Conservation (phyloP, 2,888 invertebrate genomes). For the Drosophila mettleri region DNA sequence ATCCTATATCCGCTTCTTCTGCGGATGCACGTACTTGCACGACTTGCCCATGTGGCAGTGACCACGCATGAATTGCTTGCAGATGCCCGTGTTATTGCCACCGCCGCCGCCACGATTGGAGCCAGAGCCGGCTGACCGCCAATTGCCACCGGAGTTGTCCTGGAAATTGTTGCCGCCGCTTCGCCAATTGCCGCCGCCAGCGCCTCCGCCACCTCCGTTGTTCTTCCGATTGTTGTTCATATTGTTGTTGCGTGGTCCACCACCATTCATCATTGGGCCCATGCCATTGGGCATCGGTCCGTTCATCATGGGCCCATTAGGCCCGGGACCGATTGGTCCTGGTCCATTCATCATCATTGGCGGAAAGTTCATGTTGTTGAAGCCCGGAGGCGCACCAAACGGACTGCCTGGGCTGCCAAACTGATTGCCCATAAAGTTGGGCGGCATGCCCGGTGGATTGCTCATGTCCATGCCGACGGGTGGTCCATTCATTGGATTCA, state of each 20-base stretch:
- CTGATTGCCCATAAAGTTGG: constrained; percentile 63
- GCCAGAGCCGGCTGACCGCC: constrained; percentile 86
- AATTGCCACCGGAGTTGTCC: constrained; percentile 84
- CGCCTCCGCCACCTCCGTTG: constrained; percentile 27
- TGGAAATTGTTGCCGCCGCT: constrained; percentile 83
- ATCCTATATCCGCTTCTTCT: constrained; percentile 83
- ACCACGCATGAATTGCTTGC: constrained; percentile 92
- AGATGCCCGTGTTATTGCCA: constrained; percentile 86
- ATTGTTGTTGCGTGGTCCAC: constrained; percentile 76
- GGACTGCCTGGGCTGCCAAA: constrained; percentile 64
- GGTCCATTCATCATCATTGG: constrained; percentile 73
- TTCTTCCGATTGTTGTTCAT: constrained; percentile 68
- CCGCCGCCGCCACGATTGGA: constrained; percentile 79
- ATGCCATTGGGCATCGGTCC: constrained; percentile 68
- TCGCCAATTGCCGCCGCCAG: constrained; percentile 81
- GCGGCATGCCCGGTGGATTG: constrained; percentile 40
- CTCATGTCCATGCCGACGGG: constrained; percentile 53
- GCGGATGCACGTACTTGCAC: constrained; percentile 93
- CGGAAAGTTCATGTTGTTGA: constrained; percentile 70
- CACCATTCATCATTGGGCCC: constrained; percentile 25
- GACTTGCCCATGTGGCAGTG: constrained; percentile 93
- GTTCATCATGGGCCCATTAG: constrained; percentile 55
- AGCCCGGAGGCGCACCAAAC: constrained; percentile 53
- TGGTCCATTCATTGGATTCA: constrained; percentile 62
- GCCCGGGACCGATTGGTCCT: constrained; percentile 42